Conservation (phyloP, 2,888 invertebrate genomes). For the Dinocampus coccinellae region DNA sequence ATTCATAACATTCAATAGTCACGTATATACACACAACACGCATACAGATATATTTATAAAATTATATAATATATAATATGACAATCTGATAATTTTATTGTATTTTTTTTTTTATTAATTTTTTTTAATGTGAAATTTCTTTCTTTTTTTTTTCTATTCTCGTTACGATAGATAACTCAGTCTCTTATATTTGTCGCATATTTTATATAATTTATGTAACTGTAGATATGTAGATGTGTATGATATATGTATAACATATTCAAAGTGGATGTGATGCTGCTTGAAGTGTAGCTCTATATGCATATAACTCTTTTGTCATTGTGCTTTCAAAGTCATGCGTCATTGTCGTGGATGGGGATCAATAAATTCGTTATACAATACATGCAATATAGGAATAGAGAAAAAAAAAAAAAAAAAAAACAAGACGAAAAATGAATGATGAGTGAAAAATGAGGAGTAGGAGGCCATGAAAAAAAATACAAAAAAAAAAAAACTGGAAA, state of each 20-base stretch:
- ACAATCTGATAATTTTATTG: background rate
- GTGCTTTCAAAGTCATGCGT: conserved; percentile 5
- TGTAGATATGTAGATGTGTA: too few relatives aligned
- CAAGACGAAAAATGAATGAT: background rate
- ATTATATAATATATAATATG: background rate
- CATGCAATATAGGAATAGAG: background rate
- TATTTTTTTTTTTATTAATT: background rate
- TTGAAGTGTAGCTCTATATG: background rate
- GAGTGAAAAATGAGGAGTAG: background rate
- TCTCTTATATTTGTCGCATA: too few relatives aligned
- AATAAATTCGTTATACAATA: conserved; percentile 1
- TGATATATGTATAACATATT: background rate
- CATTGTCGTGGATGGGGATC: conserved; percentile 4
- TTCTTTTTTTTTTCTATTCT: background rate
- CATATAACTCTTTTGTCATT: background rate
- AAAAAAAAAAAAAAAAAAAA: background rate
- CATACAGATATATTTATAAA: too few relatives aligned
- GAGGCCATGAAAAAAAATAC: background rate
- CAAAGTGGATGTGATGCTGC: background rate
- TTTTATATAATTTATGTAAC: too few relatives aligned
- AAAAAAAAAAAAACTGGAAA: too few relatives aligned
- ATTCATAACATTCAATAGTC: background rate
- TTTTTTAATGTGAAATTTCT: background rate
- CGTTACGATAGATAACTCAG: background rate
- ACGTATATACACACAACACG: background rate